Evolutionary conservation across 1,140 invertebrate genomes (phyloP), one percentile per base, ranked within the genome.

Genomic region (Physella acuta): DNA sequence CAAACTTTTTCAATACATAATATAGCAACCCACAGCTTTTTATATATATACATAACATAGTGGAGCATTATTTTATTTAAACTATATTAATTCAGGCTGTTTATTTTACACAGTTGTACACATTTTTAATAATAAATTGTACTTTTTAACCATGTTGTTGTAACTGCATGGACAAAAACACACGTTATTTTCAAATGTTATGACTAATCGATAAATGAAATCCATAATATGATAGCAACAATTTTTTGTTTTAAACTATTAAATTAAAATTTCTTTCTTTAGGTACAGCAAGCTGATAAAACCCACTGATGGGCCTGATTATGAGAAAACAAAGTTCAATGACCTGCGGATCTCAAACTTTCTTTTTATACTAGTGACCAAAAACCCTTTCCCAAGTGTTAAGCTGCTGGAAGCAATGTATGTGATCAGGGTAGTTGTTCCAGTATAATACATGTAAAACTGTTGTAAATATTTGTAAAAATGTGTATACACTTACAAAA

Each of bases 311-410:
- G 79, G 80, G 20, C 74, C 76, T 30, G 79, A 82, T 34, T 84
- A 84, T 70, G 70, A 76, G 17, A 78, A 73, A 64, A 78, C 74
- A 37, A 78, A 76, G 28, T 83, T 83, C 70, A 81, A 76, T 71
- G 71, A 78, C 17, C 66, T 71, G 31, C 58, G 76, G 28, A 72
- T 74, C 37, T 56, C 76, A 33, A 80, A 80, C 65, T 84, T 84
- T 70, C 75, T 75, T 66, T 76, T 83, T 56, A 73, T 81, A 49
- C 68, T 84, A 16, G 64, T 83, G 20, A 78, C 80, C 17, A 78
- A 79, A 52, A 82, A 82, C 71, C 77, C 79, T 5, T 81, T 75
- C 61, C 81, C 81, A 31, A 63, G 67, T 39, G 78, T 78, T 16
- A 69, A 75, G 28, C 64, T 82, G 2, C 26, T 82, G 34, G 73